Conservation (phyloP, 35 echinoderm and acorn worm genomes). For the Hemicentrotus pulcherrimus region DNA sequence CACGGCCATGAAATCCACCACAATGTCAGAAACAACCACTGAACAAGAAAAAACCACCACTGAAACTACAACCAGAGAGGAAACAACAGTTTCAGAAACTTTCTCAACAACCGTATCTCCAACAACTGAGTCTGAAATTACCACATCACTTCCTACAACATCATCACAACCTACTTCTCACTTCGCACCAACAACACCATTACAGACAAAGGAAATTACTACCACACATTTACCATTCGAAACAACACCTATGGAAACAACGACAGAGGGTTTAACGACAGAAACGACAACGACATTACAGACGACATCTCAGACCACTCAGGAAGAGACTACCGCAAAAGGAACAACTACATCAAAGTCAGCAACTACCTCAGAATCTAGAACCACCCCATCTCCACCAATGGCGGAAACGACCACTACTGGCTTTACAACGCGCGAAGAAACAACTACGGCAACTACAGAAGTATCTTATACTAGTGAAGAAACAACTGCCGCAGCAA, state of each 20-base stretch:
- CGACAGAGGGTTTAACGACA: background rate
- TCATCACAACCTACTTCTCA: background rate
- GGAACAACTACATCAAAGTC: background rate
- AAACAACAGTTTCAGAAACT: background rate
- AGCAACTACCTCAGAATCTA: constrained; percentile 33
- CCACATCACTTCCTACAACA: background rate
- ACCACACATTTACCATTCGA: background rate
- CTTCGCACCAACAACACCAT: background rate
- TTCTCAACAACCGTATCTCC: background rate
- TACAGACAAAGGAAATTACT: background rate
- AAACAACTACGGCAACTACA: constrained; percentile 33
- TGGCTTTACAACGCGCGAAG: background rate
- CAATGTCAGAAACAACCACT: constrained; percentile 1
- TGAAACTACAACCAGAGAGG: background rate
- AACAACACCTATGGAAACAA: constrained; percentile 3
- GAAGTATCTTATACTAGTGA: constrained; percentile 14
- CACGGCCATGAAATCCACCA: background rate
- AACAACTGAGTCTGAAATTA: background rate
- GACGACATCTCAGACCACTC: background rate
- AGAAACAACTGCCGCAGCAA: constrained; percentile 1
- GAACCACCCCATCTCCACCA: background rate
- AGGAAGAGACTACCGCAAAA: constrained; percentile 5
- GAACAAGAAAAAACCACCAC: background rate
- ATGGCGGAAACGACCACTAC: constrained; percentile 9
- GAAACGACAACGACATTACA: background rate